Conservation (phyloP, 2,888 invertebrate genomes). For the Argyresthia albistria region DNA sequence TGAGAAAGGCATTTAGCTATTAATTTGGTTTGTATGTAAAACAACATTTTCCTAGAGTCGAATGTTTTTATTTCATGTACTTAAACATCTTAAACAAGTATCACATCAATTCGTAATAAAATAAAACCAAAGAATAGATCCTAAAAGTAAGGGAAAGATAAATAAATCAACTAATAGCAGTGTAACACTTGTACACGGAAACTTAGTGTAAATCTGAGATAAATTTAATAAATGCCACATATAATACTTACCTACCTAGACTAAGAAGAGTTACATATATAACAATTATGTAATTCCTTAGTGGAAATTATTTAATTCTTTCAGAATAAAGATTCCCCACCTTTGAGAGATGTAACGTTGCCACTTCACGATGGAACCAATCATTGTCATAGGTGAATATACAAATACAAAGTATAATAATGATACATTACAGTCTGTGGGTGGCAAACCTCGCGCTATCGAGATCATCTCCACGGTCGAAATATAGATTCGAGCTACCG, state of each 20-base stretch:
- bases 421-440: too few species aligned
- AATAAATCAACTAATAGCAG: conserved; percentile 19
- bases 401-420: too few species aligned
- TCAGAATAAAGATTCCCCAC: too few species aligned
- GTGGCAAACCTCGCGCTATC: too few species aligned
- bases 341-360: too few species aligned
- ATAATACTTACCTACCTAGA: conserved; percentile 13
- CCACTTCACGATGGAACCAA: too few species aligned
- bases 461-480: too few species aligned
- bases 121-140: conserved; percentile 15
- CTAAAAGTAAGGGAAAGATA: conserved; percentile 27
- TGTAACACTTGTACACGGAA: neutral
- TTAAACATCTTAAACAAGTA: conserved; percentile 57
- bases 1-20: too few species aligned
- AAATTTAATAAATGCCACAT: conserved; percentile 19
- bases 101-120: conserved; percentile 54
- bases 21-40: too few species aligned
- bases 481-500: too few species aligned
- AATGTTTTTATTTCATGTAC: conserved; percentile 55
- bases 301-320: too few species aligned
- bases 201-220: neutral
- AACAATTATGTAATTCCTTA: neutral
- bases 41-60: conserved; percentile 22
- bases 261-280: neutral
- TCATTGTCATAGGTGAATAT: too few species aligned